Conservation (phyloP, 1,140 invertebrate genomes). For the Trichonephila clavata region DNA sequence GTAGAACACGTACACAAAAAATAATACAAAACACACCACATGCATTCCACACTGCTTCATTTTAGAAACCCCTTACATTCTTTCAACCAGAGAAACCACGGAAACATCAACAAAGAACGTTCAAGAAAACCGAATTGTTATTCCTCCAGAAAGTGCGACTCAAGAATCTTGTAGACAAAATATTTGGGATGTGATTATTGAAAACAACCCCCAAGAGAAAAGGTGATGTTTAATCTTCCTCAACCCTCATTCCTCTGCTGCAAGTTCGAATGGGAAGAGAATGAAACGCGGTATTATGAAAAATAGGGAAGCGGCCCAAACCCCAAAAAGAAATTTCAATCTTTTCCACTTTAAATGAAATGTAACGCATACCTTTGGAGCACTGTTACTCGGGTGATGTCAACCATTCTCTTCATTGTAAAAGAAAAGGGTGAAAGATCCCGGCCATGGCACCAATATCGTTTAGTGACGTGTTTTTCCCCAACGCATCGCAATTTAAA, state of each 20-base stretch:
- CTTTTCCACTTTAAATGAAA: constrained; percentile 3
- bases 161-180: neutral
- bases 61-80: neutral
- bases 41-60: too few relatives aligned
- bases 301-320: neutral
- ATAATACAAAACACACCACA: too few relatives aligned
- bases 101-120: neutral
- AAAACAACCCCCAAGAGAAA: too few relatives aligned
- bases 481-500: constrained; percentile 35
- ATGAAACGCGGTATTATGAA: neutral
- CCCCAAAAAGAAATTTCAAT: constrained; percentile 18
- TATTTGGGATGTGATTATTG: neutral
- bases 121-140: neutral
- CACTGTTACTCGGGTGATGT: neutral
- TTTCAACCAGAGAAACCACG: neutral
- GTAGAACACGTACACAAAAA: neutral
- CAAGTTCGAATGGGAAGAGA: neutral
- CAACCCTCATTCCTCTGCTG: too few relatives aligned
- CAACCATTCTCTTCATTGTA: neutral
- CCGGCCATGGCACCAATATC: neutral
- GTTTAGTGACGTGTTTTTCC: neutral
- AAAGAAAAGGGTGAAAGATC: neutral
- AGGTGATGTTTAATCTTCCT: neutral
- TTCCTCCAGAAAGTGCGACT: neutral
- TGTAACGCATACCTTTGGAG: neutral